A percentile compares a stretch with the other conserved stretches of the same genome.
phyloP scores from a whole-genome alignment of 2,888 invertebrate genomes.

The Papilio demoleus region DNA sequence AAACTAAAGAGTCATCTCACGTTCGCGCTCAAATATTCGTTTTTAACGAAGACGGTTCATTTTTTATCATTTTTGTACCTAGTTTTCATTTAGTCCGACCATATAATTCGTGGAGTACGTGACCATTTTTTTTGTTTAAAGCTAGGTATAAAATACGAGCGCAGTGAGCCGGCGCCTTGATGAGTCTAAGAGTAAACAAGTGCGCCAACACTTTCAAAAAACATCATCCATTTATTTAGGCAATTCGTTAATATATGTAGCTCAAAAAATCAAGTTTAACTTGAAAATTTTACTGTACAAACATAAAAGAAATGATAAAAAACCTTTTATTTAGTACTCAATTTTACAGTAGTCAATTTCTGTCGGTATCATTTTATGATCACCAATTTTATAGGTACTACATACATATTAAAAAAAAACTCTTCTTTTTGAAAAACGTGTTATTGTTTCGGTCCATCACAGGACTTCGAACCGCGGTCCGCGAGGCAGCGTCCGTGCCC shows the following conservation, averaged over 20 bases:
- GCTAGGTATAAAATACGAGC: slow-evolving; percentile 49
- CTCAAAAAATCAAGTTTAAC: no score
- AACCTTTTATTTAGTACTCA: no score
- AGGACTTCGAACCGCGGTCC: slow-evolving; percentile 56
- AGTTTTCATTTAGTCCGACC: slow-evolving; percentile 66
- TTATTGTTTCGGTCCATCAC: slow-evolving; percentile 51
- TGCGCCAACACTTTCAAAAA: slow-evolving; percentile 46
- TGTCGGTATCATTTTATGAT: no score
- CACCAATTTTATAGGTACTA: no score
- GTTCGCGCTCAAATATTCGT: slow-evolving; percentile 50
- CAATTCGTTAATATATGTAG: not conserved
- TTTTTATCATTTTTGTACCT: slow-evolving; percentile 71
- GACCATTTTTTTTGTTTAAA: slow-evolving; percentile 65
- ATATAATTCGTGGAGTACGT: slow-evolving; percentile 78
- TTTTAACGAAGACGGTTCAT: slow-evolving; percentile 62
- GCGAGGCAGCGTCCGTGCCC: slow-evolving; percentile 56
- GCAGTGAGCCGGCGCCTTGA: slow-evolving; percentile 62
- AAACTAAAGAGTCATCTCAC: slow-evolving; percentile 65
- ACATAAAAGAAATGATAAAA: no score
- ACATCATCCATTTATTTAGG: not conserved
- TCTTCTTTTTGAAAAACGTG: slow-evolving; percentile 21
- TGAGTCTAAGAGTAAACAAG: slow-evolving; percentile 71
- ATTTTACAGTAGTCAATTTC: no score
- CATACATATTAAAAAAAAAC: no score
- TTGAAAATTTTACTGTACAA: no score